A percentile compares a stretch with the other conserved stretches of the same genome.
Conservation (phyloP, 2,888 invertebrate species). For the Lasioglossum villosulum region DNA sequence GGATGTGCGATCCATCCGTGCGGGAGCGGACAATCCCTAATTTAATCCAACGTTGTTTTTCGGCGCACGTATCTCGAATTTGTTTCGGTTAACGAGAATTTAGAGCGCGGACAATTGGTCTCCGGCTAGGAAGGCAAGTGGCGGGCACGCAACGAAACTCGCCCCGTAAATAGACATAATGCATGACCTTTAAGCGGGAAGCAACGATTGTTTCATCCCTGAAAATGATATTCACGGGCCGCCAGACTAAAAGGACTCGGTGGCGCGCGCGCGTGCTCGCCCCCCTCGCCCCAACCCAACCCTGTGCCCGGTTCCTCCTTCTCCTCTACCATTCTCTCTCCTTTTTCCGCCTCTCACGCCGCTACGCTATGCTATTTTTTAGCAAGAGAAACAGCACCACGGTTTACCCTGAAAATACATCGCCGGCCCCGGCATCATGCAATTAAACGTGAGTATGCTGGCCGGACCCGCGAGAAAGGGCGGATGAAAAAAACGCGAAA, state of each 20-base stretch:
- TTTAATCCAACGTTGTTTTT: slow-evolving; percentile 6
- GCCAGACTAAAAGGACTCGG: slow-evolving; percentile 53
- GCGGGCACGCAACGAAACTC: slow-evolving; percentile 12
- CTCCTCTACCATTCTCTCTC: not conserved
- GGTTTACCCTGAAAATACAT: slow-evolving; percentile 69
- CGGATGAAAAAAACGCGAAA: not conserved
- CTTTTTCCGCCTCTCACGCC: not conserved
- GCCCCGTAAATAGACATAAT: slow-evolving; percentile 61
- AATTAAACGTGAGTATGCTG: slow-evolving; percentile 66
- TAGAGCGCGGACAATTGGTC: slow-evolving; percentile 19
- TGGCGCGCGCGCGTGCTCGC: not conserved
- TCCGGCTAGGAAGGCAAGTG: not conserved
- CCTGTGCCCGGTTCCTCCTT: not conserved
- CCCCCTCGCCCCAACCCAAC: not conserved
- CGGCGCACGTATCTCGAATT: slow-evolving; percentile 3
- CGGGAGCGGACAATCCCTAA: not conserved
- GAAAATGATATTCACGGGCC: slow-evolving; percentile 70
- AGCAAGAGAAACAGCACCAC: slow-evolving; percentile 55
- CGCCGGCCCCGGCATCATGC: slow-evolving; percentile 61
- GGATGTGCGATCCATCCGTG: not conserved
- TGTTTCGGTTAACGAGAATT: slow-evolving; percentile 6
- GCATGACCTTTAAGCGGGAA: slow-evolving; percentile 54
- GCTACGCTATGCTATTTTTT: slow-evolving; percentile 55
- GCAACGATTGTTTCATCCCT: slow-evolving; percentile 68
- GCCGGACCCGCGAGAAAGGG: slow-evolving; percentile 30